Base-by-base conservation (phyloP, 2,113 vertebrate species). In the Columbina picui region DNA sequence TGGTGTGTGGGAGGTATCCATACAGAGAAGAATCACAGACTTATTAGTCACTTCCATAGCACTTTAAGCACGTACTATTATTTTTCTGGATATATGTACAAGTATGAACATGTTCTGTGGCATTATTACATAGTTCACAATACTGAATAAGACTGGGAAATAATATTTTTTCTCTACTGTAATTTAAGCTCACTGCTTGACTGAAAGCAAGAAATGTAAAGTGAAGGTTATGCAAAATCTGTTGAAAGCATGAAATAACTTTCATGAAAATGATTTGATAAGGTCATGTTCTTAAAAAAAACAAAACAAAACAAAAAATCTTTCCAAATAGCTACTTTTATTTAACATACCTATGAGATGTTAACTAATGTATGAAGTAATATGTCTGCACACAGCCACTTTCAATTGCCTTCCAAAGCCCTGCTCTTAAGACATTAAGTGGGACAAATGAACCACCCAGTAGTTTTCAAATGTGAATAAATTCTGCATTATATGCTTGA, bases 391-490 rank as follows among this genome's bases (percentile, higher is more conserved):
- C 64, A 39, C 2, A 86, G 36, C 53, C 23, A n/a, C 5, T 6
- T 81, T 93, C 85, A 30, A 71, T 78, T 55, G 14, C 20, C 29
- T 74, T 87, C 43, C 67, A 65, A 70, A 20, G 41, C n/a, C 47
- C 14, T 29, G 14, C 47, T 79, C 36, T 52, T 68, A 73, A 87
- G 34, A 43, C 8, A 25, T 50, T 36, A 53, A 10, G 11, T 59
- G 26, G 57, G 47, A 91, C 60, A 93, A 77, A 83, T n/a, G 30
- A n/a, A 68, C 19, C n/a, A 75, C 41, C 12, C 27, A 60, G 17
- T 20, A 87, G 68, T 65, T 87, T 89, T 87, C 71, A 94, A 86
- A 57, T 89, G 49, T 16, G 83, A 78, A 86, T 45, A 84, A 89
- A 64, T 87, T 84, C 30, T 94, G 27, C 13, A 45, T 63, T 8